phyloP scores from a whole-genome alignment of 1,140 invertebrate genomes.

The Hylaeus anthracinus region DNA sequence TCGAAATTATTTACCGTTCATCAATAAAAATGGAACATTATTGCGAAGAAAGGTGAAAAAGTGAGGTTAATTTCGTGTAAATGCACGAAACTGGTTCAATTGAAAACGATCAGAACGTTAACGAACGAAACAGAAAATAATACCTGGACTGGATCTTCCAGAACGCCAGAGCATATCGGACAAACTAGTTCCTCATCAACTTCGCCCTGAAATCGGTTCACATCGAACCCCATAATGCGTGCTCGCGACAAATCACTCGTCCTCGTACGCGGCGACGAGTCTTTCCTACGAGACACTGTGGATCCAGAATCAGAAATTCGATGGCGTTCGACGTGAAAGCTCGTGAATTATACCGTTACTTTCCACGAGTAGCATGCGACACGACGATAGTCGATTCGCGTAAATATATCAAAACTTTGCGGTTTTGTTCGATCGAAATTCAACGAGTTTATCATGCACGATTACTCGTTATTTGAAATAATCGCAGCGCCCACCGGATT shows the following conservation, averaged over 20 bases:
- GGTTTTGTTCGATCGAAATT: background rate
- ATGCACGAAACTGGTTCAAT: conserved; percentile 11
- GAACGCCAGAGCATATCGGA: conserved; percentile 94
- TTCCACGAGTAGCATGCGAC: conserved; percentile 1
- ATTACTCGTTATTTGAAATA: conserved; percentile 5
- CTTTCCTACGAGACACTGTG: conserved; percentile 32
- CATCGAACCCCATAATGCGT: conserved; percentile 91
- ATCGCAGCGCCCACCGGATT: background rate
- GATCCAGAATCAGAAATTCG: conserved; percentile 34
- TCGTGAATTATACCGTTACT: conserved; percentile 36
- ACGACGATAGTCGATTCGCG: background rate
- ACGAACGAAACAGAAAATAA: conserved; percentile 18
- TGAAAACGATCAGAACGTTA: background rate
- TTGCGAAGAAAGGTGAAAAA: background rate
- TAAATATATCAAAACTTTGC: conserved; percentile 7
- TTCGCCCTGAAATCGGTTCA: conserved; percentile 92
- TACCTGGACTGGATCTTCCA: conserved; percentile 95
- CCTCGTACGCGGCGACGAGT: conserved; percentile 23
- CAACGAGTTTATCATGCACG: background rate
- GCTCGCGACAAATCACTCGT: conserved; percentile 18
- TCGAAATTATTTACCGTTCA: background rate
- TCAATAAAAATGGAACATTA: background rate
- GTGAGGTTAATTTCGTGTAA: conserved; percentile 35
- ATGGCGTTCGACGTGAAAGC: conserved; percentile 48
- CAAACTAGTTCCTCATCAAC: conserved; percentile 96